Conservation (phyloP, 2,888 invertebrate genomes). For the Epinotia brunnichana region DNA sequence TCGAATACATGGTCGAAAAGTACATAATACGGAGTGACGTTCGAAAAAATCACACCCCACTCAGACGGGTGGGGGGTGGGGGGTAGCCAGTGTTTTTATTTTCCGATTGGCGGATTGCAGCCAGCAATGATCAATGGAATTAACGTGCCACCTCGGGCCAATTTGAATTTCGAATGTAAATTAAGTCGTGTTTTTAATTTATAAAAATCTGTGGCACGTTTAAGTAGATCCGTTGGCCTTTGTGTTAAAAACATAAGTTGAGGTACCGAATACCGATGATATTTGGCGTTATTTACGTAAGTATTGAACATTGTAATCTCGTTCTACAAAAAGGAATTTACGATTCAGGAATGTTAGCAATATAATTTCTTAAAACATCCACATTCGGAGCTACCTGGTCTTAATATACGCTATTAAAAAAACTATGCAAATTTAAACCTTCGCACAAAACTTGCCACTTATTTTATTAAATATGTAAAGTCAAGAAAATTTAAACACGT, state of each 20-base stretch:
- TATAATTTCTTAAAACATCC: background rate
- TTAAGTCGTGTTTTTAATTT: conserved; percentile 27
- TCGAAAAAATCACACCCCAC: conserved; percentile 78
- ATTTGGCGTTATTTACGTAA: background rate
- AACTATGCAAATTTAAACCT: conserved; percentile 20
- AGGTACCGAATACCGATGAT: background rate
- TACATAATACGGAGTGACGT: conserved; percentile 55
- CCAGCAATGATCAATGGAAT: conserved; percentile 83
- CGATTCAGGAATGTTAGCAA: conserved; percentile 1
- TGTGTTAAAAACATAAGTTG: background rate
- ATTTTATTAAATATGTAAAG: background rate
- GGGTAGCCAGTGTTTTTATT: conserved; percentile 79
- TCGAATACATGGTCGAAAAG: conserved; percentile 48
- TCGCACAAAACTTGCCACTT: conserved; percentile 1
- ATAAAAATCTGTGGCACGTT: conserved; percentile 12
- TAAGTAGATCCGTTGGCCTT: background rate
- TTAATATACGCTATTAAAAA: conserved; percentile 2
- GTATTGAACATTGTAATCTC: background rate
- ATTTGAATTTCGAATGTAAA: conserved; percentile 64
- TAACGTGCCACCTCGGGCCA: conserved; percentile 73
- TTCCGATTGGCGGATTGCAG: conserved; percentile 83
- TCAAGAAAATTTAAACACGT: too few relatives aligned
- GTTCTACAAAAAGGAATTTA: background rate
- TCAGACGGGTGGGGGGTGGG: conserved; percentile 62
- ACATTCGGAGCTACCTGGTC: conserved; percentile 15